A percentile compares a stretch with the other conserved stretches of the same genome.
phyloP scores from a whole-genome alignment of 2,113 vertebrate genomes.

The Centropristis striata region DNA sequence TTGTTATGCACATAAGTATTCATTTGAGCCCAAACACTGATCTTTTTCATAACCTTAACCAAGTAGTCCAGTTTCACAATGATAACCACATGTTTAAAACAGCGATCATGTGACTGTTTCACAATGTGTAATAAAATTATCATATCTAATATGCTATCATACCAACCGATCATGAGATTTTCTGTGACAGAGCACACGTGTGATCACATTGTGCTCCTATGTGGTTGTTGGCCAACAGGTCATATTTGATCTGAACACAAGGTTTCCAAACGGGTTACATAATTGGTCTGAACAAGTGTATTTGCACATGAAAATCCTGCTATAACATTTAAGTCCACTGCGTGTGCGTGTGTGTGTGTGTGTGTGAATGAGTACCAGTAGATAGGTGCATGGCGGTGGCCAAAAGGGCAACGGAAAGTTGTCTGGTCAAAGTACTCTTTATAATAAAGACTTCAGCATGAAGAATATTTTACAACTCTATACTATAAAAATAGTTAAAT shows the following conservation, averaged over 20 bases:
- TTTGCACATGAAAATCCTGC: constrained; percentile 12
- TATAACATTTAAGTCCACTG: not conserved
- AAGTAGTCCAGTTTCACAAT: no score
- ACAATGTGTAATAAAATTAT: no score
- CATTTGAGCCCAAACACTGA: no score
- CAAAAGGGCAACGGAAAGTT: not conserved
- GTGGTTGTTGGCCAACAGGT: not conserved
- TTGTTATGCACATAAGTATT: no score
- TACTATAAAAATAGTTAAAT: no score
- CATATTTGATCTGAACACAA: constrained; percentile 26
- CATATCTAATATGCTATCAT: no score
- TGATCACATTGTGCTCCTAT: not conserved
- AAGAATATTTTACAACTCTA: no score
- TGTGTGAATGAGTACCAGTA: not conserved
- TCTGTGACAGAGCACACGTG: not conserved
- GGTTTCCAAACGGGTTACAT: constrained; percentile 47
- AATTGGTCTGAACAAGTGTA: constrained; percentile 18
- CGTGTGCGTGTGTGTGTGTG: not conserved
- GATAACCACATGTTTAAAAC: no score
- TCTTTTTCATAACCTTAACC: no score
- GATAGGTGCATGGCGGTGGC: not conserved
- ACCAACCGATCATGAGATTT: no score
- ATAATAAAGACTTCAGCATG: not conserved
- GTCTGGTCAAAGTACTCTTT: constrained; percentile 14
- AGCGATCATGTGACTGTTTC: no score